Evolutionary conservation across 1,140 invertebrate species (phyloP), one percentile per base, ranked within the genome.

Genomic region (Rhizoglyphus robini): DNA sequence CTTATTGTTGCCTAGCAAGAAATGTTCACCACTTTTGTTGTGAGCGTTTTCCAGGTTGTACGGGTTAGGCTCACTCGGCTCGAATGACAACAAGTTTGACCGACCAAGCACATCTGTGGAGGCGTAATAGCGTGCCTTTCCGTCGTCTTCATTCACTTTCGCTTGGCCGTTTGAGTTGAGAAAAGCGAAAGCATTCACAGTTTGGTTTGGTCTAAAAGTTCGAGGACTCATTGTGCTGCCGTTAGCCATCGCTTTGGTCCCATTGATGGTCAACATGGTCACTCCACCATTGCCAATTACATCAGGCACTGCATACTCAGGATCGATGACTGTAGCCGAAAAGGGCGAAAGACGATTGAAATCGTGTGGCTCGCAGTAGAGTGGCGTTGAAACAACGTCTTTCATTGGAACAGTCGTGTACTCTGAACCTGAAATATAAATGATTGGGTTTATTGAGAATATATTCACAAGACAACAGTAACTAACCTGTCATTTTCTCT

Each of bases 291-390:
- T 41, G 18, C 31, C 41, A 30, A 51, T 46, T 18, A 68, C 32
- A 57, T 68, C 67, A 11, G 67, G 67, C 5, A 68, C 67, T 32
- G 67, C 67, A 54, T 68, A 68, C 47, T 68, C 67, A 1, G 63
- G 63, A 64, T 64, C 63, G 29, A 30, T 32, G 49, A 1, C 11
- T 23, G 30, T 27, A 15, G 3, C 8, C n/a, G 63, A 27, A n/a
- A 27, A 65, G 8, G 25, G 20, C 18, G 47, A 18, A 15, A 32
- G 3, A 36, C 13, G 63, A 34, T 32, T 46, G 29, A 34, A 18
- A 61, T 48, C 38, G 27, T 48, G 27, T 11, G 63, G 63, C 38
- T 65, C 66, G 61, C 63, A 65, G 32, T 65, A 65, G 8, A 68
- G n/a, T 30, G 63, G 49, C 3, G 67, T 59, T 5, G 63, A 25